Base-by-base conservation (phyloP, 2,888 invertebrate species). In the Urechis unicinctus region DNA sequence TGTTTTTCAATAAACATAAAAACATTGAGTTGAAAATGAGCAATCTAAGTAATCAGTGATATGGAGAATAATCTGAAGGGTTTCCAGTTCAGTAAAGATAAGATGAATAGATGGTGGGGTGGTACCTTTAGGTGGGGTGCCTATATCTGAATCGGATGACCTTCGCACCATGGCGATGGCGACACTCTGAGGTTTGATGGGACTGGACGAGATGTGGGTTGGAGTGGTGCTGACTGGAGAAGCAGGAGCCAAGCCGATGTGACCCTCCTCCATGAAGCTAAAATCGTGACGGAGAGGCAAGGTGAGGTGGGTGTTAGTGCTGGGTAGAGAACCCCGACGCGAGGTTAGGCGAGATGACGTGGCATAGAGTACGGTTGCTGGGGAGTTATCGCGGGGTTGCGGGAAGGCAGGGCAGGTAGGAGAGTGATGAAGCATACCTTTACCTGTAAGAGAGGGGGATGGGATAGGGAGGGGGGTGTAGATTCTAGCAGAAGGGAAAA, bases 41-140 rank as follows among this genome's bases (percentile, higher is more conserved):
- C n/a, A n/a, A n/a, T n/a, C n/a, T n/a, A n/a, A n/a, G n/a, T n/a
- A n/a, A n/a, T n/a, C n/a, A n/a, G n/a, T n/a, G n/a, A n/a, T n/a
- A n/a, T n/a, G n/a, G n/a, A n/a, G n/a, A n/a, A n/a, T n/a, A n/a
- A n/a, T n/a, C n/a, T n/a, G n/a, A n/a, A n/a, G n/a, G n/a, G n/a
- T n/a, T n/a, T n/a, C n/a, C n/a, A n/a, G n/a, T n/a, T n/a, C n/a
- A n/a, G n/a, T n/a, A n/a, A n/a, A n/a, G n/a, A n/a, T n/a, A n/a
- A n/a, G n/a, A n/a, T n/a, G n/a, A n/a, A n/a, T n/a, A n/a, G n/a
- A n/a, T n/a, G n/a, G n/a, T n/a, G n/a, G n/a, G n/a, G n/a, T n/a
- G n/a, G n/a, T n/a, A 93, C 94, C 92, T 88, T 91, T 93, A 3
- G 92, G 91, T 13, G 92, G 91, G 50, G 91, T 86, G 81, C 89